phyloP scores from a whole-genome alignment of 2,797 vertebrate genomes.

The Aselliscus stoliczkanus region DNA sequence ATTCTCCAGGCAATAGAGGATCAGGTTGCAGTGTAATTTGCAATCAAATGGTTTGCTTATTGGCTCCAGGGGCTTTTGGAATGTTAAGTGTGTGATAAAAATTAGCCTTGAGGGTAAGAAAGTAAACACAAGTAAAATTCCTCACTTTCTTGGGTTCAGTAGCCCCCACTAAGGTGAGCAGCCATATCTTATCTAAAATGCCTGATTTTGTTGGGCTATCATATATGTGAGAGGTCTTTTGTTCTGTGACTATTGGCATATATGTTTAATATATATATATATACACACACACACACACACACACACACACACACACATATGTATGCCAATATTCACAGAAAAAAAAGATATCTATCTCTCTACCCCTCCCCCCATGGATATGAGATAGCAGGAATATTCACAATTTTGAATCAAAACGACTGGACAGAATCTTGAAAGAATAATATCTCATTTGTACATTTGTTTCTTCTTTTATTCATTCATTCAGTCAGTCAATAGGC shows the following conservation, averaged over 20 bases:
- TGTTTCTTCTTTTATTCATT: not conserved
- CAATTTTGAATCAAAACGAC: not conserved
- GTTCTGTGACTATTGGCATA: not conserved
- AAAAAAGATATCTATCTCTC: not conserved
- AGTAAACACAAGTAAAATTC: slow-evolving; percentile 21
- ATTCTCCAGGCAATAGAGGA: not conserved
- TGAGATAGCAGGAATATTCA: not conserved
- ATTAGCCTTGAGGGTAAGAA: slow-evolving; percentile 28
- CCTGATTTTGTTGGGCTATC: not conserved
- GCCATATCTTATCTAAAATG: not conserved
- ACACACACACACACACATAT: not conserved
- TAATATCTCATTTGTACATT: not conserved
- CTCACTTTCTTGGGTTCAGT: not conserved
- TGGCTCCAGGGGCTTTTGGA: not conserved
- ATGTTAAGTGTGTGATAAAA: slow-evolving; percentile 1
- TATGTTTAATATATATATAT: not conserved
- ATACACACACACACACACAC: not conserved
- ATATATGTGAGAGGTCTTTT: not conserved
- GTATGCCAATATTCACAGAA: not conserved
- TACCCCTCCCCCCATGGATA: not conserved
- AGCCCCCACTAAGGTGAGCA: not conserved
- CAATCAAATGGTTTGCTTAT: slow-evolving; percentile 1
- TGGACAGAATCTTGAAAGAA: not conserved
- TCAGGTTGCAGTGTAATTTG: not conserved
- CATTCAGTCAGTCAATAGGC: not conserved